Percentiles rank a stretch among this genome's conserved stretches.
Conservation (phyloP, 1,140 invertebrate species). For the Bombus superbus region DNA sequence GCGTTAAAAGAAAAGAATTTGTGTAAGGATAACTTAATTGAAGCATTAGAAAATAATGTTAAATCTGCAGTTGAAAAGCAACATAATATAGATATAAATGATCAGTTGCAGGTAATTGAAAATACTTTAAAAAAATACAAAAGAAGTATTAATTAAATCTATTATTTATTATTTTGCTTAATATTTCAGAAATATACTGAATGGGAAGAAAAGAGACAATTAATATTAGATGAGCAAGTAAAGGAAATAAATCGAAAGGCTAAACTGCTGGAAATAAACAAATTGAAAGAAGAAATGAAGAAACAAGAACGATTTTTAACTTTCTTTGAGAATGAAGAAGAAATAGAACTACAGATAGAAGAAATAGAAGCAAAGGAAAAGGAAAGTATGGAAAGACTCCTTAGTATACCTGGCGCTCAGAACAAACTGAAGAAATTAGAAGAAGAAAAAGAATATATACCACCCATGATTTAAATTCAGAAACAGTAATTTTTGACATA, state of each 20-base stretch:
- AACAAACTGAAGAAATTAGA: constrained; percentile 43
- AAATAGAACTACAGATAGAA: constrained; percentile 89
- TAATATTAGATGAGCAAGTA: constrained; percentile 84
- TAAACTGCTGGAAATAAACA: constrained; percentile 84
- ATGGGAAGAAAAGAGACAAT: constrained; percentile 84
- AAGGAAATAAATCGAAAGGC: constrained; percentile 82
- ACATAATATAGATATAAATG: constrained; percentile 83
- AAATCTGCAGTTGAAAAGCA: constrained; percentile 82
- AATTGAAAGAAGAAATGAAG: constrained; percentile 84
- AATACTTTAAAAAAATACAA: constrained; percentile 14
- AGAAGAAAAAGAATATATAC: constrained; percentile 86
- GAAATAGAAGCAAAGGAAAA: constrained; percentile 80
- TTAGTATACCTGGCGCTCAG: not conserved
- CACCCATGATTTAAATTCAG: constrained; percentile 82
- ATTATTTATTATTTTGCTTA: constrained; percentile 6
- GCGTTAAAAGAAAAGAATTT: constrained; percentile 73
- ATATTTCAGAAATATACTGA: constrained; percentile 83
- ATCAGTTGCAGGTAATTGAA: constrained; percentile 82
- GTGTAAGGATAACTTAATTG: constrained; percentile 74
- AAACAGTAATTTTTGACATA: constrained; percentile 21
- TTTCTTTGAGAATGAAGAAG: constrained; percentile 90
- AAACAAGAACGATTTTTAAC: constrained; percentile 87
- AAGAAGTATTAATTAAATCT: constrained; percentile 15
- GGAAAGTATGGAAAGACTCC: constrained; percentile 53
- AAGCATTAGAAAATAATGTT: constrained; percentile 82